Percentiles rank a stretch among this genome's conserved stretches.
Conservation (phyloP, 2,888 invertebrate species). For the Abrostola tripartita region DNA sequence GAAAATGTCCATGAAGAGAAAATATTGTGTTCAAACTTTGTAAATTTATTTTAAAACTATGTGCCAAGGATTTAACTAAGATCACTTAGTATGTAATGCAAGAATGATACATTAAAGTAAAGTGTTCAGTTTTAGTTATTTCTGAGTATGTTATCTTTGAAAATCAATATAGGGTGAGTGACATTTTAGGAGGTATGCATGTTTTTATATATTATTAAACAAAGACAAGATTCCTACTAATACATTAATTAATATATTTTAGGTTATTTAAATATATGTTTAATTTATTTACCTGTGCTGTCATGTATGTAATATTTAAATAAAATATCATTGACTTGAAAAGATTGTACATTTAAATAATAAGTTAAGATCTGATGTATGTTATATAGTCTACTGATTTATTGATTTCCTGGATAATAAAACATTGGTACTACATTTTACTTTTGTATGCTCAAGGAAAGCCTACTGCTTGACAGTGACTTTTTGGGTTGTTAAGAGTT, state of each 20-base stretch:
- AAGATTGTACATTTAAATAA: too few species aligned
- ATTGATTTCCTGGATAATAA: too few species aligned
- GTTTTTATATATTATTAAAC: constrained; percentile 10
- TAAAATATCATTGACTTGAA: too few species aligned
- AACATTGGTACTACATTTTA: neutral
- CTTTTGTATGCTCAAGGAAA: constrained; percentile 15
- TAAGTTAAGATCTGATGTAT: too few species aligned
- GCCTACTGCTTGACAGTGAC: neutral
- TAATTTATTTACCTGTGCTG: neutral
- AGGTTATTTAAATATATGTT: too few species aligned
- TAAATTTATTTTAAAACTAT: neutral
- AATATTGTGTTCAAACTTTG: neutral
- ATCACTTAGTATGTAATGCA: constrained; percentile 1
- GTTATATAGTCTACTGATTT: too few species aligned
- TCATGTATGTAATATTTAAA: too few species aligned
- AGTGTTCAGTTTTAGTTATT: neutral
- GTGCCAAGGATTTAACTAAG: neutral
- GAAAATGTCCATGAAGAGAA: constrained; percentile 1
- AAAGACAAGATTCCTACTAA: neutral
- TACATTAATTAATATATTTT: neutral
- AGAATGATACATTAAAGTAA: constrained; percentile 4
- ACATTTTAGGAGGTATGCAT: constrained; percentile 26
- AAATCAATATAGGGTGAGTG: constrained; percentile 41
- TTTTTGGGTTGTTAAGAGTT: constrained; percentile 7
- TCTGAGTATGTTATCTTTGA: neutral